phyloP scores from a whole-genome alignment of 2,113 vertebrate species.

The Bombycilla garrulus region DNA sequence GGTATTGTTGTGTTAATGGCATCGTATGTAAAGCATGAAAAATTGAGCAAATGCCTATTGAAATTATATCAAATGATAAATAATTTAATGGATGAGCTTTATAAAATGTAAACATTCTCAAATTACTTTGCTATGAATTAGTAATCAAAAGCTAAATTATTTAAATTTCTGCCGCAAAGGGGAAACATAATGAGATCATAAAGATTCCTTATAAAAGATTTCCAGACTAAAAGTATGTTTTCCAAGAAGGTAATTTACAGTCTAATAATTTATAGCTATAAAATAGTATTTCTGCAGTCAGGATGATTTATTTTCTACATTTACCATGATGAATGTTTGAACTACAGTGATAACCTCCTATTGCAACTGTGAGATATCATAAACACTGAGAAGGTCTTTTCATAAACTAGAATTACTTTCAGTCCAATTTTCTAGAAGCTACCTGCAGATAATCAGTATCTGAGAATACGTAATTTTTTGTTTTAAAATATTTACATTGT shows the following conservation, averaged over 20 bases:
- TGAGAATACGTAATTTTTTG: neutral
- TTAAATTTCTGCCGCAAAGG: conserved; percentile 20
- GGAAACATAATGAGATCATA: conserved; percentile 31
- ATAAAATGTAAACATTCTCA: conserved; percentile 46
- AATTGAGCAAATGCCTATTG: conserved; percentile 9
- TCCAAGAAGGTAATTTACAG: neutral
- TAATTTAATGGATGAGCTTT: conserved; percentile 35
- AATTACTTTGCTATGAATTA: conserved; percentile 49
- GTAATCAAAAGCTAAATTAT: conserved; percentile 56
- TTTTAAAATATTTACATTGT: conserved; percentile 12
- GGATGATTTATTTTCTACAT: conserved; percentile 21
- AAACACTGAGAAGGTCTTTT: neutral
- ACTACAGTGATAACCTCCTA: neutral
- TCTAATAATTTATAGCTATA: conserved; percentile 10
- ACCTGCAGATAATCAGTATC: neutral
- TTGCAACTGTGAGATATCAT: neutral
- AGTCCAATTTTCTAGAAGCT: neutral
- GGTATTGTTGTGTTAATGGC: neutral
- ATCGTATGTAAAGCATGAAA: conserved; percentile 12
- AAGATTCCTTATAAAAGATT: conserved; percentile 21
- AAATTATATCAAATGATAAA: conserved; percentile 12
- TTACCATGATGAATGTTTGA: neutral
- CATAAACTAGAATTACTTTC: neutral
- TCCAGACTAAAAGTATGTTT: conserved; percentile 9
- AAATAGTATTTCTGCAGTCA: conserved; percentile 15